Base-by-base conservation (phyloP, 2,113 vertebrate genomes). In the Geococcyx californianus region DNA sequence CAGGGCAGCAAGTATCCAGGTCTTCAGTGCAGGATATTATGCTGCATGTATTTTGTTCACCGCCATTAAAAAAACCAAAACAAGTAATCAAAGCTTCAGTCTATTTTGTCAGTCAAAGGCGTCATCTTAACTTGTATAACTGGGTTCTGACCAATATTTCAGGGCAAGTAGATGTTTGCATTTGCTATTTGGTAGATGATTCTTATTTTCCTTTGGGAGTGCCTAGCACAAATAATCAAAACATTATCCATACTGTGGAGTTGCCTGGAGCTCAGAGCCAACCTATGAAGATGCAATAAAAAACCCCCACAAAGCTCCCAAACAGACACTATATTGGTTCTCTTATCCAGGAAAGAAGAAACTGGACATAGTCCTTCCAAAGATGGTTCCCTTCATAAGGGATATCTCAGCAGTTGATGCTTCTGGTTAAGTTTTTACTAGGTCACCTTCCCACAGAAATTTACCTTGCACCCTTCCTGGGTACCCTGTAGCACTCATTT, bases 281-380 rank as follows among this genome's bases (percentile, higher is more conserved):
- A 0, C 3, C n/a, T 31, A 70, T 1, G 1, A 86, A 10, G 12
- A 78, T 10, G 11, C 16, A 89, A 60, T 38, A 18, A 29, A 26
- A 40, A 7, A 2, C 3, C 18, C 54, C 14, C 40, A 9, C 47
- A 49, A 49, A 47, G 44, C 17, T 31, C 36, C n/a, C 42, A 60
- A 40, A 79, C 14, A 88, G 24, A 24, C 36, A 45, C 4, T 40
- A 29, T 58, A 47, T 16, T 51, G 25, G 18, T 23, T 62, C 73
- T 80, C 25, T 52, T 25, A 76, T 8, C 15, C 0, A 2, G 62
- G 31, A 74, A 84, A 78, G 26, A 94, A 85, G 54, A 64, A 94
- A 56, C 4, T 31, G 44, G 45, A 42, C 6, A 7, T 3, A 11
- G 6, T 36, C 45, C 21, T 90, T 83, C n/a, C 25, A 80, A 80